Evolutionary conservation across 1,140 invertebrate genomes (phyloP), one percentile per base, ranked within the genome.

Genomic region (Wasmannia auropunctata): DNA sequence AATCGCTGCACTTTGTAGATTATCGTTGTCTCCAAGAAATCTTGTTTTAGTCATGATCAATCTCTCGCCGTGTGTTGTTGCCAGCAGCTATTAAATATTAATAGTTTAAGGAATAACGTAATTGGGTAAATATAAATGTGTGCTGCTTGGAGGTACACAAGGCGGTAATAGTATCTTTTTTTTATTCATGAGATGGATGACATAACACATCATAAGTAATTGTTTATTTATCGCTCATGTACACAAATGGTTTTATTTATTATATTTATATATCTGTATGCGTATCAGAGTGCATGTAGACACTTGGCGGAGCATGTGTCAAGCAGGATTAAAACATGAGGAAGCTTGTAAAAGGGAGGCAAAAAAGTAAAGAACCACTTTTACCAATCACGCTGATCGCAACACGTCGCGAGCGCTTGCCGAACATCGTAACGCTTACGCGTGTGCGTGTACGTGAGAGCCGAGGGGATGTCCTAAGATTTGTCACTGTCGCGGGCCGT

Each of bases 401-500:
- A 65, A 86, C 72, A 54, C 49, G 62, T 70, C 25, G 63, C 40
- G 46, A 67, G 19, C 63, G 65, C 34, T 40, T 25, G 51, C 14
- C 37, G 49, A 31, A 70, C 77, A 72, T 81, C 31, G 40, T 69
- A 34, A 22, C 51, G n/a, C 16, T 54, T 58, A 34, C 25, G 65
- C 34, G 63, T 72, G 51, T 28, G 72, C 25, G 79, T 46, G 14
- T 28, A 62, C 40, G 54, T 43, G 81, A 72, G 69, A 54, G 46
- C 10, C 43, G 37, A 67, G 31, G 43, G 85, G 58, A 74, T 87
- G 40, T 86, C 87, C 56, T 54, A 62, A 90, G 86, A 90, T 90
- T 90, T 87, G 83, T 90, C 87, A 89, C 88, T 90, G 89, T 89
- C 76, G 72, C 0, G 58, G 37, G 46, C 8, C 65, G 43, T 54